phyloP scores from a whole-genome alignment of 2,888 invertebrate species.

The Acronicta aceris region DNA sequence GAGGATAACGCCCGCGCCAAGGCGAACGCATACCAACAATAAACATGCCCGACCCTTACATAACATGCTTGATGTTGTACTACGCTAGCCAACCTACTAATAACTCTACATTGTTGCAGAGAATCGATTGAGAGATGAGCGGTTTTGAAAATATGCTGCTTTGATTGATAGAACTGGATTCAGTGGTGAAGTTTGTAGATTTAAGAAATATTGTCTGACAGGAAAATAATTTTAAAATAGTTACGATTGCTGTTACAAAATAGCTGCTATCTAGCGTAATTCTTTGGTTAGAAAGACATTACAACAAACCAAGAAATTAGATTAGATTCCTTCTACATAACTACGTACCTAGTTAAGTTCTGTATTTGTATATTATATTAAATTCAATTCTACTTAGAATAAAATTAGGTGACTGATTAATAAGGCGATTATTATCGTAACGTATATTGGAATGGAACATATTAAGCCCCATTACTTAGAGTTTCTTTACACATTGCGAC shows the following conservation, averaged over 20 bases:
- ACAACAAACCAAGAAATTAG: too few relatives aligned
- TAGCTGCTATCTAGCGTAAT: too few relatives aligned
- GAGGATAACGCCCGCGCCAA: slow-evolving; percentile 84
- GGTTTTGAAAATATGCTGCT: slow-evolving; percentile 18
- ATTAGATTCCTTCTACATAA: too few relatives aligned
- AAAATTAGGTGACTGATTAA: neutral
- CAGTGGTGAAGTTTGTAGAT: too few relatives aligned
- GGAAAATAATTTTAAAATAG: too few relatives aligned
- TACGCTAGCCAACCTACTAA: slow-evolving; percentile 59
- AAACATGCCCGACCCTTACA: slow-evolving; percentile 73
- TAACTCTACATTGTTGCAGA: slow-evolving; percentile 51
- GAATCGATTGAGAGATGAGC: slow-evolving; percentile 25
- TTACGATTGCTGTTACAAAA: too few relatives aligned
- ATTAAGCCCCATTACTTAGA: slow-evolving; percentile 10
- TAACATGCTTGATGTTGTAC: slow-evolving; percentile 68
- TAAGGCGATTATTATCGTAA: slow-evolving; percentile 26
- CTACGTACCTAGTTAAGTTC: too few relatives aligned
- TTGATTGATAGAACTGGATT: too few relatives aligned
- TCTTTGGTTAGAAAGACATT: too few relatives aligned
- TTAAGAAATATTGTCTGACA: too few relatives aligned
- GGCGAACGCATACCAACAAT: slow-evolving; percentile 74
- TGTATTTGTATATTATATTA: neutral
- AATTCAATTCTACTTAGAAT: neutral
- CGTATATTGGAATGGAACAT: neutral
- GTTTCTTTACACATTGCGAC: slow-evolving; percentile 18